These are phyloP conservation scores for Caradrina kadenii DNA, from an alignment of 2,888 invertebrate species.

Conservation along the genomic window DNA sequence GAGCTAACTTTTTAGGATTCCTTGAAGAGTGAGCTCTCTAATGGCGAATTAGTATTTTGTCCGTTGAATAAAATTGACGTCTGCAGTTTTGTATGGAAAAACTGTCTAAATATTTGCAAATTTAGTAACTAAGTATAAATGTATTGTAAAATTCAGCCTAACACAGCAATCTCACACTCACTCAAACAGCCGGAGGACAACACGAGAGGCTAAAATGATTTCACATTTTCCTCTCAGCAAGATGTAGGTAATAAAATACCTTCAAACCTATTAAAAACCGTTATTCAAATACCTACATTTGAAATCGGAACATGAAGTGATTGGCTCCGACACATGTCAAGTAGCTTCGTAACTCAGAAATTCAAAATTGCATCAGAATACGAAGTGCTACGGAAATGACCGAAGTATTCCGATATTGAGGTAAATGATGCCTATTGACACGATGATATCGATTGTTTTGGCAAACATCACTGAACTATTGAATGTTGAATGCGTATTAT, in stretches of 20 bases:
- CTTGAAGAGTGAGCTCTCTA: too few species aligned
- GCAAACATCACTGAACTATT: constrained; percentile 47
- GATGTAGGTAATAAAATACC: constrained; percentile 8
- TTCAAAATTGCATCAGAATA: too few species aligned
- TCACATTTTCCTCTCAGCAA: neutral
- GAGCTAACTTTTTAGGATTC: too few species aligned
- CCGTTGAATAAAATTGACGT: too few species aligned
- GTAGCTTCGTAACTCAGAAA: constrained; percentile 35
- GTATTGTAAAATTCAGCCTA: too few species aligned
- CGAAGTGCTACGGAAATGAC: constrained; percentile 50
- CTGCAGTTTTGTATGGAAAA: too few species aligned
- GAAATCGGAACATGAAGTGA: constrained; percentile 41
- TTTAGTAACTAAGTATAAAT: too few species aligned
- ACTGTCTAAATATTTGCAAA: too few species aligned
- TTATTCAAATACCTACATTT: constrained; percentile 27
- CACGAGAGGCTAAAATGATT: neutral
- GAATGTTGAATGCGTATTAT: constrained; percentile 26
- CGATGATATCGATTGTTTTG: constrained; percentile 46
- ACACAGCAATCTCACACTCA: neutral
- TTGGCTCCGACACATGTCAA: constrained; percentile 44
- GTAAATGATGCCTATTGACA: constrained; percentile 20
- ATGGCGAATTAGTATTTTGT: too few species aligned
- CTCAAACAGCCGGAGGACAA: neutral
- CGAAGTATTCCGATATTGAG: constrained; percentile 42
- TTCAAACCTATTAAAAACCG: constrained; percentile 18